A percentile compares a stretch with the other conserved stretches of the same genome.
Evolutionary conservation across 1,140 invertebrate species (phyloP).

Genomic region (Rhagoletis zephyria): DNA sequence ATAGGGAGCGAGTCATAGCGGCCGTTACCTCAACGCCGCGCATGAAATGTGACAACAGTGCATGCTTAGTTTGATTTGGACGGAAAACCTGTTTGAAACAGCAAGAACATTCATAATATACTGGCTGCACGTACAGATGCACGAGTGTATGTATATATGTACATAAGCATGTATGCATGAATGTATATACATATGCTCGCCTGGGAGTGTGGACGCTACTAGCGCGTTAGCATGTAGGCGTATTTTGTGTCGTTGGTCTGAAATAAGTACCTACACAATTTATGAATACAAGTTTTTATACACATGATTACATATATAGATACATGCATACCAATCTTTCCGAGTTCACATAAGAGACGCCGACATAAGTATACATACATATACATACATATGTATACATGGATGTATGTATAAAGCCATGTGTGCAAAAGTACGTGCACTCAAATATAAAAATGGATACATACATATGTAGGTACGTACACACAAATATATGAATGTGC

Average conservation of each 20-base stretch:
- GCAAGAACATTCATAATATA: conserved; percentile 53
- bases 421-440: neutral
- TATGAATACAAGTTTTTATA: neutral
- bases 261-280: conserved; percentile 32
- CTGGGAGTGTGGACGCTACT: neutral
- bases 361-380: neutral
- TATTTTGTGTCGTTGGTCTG: conserved; percentile 48
- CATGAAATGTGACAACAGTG: conserved; percentile 43
- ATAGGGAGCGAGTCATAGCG: conserved; percentile 31
- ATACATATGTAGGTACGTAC: neutral
- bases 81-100: conserved; percentile 25
- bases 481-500: neutral
- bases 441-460: neutral
- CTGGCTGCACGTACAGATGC: conserved; percentile 28
- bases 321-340: neutral
- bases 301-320: neutral
- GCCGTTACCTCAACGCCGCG: conserved; percentile 36
- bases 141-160: neutral
- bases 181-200: neutral
- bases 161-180: neutral
- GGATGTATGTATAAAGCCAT: neutral
- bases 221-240: conserved; percentile 20
- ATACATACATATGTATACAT: neutral
- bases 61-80: conserved; percentile 35
- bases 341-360: neutral